Evolutionary conservation across 2,797 vertebrate species (phyloP).

Genomic region (Cuniculus paca): DNA sequence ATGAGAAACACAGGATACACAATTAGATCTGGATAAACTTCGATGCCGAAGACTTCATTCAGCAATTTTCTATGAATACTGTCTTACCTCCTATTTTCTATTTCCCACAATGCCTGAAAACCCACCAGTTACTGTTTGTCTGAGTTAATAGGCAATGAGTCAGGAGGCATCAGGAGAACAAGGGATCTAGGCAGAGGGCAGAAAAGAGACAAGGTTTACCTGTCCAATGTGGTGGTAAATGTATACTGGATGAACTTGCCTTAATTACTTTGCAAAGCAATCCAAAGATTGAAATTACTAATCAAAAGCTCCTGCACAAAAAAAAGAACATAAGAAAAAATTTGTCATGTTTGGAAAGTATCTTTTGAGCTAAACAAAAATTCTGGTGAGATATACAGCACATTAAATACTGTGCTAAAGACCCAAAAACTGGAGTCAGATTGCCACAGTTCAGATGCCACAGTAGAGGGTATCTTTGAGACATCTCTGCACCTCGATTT

Average conservation of each 20-base stretch:
- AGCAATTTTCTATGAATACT: neutral
- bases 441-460: neutral
- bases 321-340: neutral
- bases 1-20: neutral
- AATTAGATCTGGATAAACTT: neutral
- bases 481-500: neutral
- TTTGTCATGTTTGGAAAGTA: neutral
- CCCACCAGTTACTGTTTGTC: neutral
- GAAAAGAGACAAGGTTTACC: neutral
- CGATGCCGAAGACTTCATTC: neutral
- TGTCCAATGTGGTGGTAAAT: neutral
- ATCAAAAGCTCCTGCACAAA: neutral
- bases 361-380: slow-evolving; percentile 4
- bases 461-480: neutral
- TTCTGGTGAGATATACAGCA: neutral
- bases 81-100: neutral
- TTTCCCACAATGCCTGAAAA: neutral
- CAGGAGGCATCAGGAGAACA: neutral
- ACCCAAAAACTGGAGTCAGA: neutral
- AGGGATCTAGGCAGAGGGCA: neutral
- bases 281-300: neutral
- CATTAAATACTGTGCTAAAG: neutral
- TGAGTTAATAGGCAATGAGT: neutral
- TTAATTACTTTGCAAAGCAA: neutral
- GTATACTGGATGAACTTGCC: neutral